Percentiles rank a stretch among this genome's conserved stretches.
Conservation (phyloP, 2,888 invertebrate genomes). For the Chaetoderma sp. region DNA sequence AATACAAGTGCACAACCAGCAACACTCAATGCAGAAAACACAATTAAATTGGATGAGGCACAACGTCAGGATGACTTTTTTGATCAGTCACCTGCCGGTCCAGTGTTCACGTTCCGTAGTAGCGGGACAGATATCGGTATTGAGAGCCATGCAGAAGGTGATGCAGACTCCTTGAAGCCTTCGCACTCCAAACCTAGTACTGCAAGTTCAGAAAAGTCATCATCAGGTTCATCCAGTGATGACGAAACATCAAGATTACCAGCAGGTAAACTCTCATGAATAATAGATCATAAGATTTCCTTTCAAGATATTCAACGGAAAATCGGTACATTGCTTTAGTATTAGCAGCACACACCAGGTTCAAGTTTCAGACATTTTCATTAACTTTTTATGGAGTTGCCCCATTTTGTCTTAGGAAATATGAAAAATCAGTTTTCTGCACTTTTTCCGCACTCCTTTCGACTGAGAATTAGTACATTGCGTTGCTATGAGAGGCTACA, state of each 20-base stretch:
- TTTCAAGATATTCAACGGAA: not conserved
- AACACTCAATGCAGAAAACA: not conserved
- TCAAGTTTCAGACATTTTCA: no score
- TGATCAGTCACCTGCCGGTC: constrained; percentile 11
- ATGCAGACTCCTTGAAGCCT: constrained; percentile 22
- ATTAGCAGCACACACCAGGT: no score
- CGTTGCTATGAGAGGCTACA: no score
- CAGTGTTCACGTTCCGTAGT: not conserved
- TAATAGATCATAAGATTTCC: not conserved
- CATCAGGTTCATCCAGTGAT: no score
- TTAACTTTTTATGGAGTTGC: no score
- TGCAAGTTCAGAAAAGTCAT: not conserved
- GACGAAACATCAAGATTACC: not conserved
- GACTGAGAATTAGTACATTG: no score
- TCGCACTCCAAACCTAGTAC: not conserved
- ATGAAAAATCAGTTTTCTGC: no score
- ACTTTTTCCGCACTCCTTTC: no score
- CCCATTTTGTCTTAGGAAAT: no score
- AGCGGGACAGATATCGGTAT: not conserved
- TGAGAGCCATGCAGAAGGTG: constrained; percentile 9
- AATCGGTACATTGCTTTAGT: not conserved
- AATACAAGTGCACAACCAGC: not conserved
- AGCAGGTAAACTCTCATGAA: not conserved
- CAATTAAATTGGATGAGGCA: not conserved
- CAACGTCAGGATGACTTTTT: constrained; percentile 5